Conservation (phyloP, 2,113 vertebrate species). For the Ictidomys tridecemlineatus region DNA sequence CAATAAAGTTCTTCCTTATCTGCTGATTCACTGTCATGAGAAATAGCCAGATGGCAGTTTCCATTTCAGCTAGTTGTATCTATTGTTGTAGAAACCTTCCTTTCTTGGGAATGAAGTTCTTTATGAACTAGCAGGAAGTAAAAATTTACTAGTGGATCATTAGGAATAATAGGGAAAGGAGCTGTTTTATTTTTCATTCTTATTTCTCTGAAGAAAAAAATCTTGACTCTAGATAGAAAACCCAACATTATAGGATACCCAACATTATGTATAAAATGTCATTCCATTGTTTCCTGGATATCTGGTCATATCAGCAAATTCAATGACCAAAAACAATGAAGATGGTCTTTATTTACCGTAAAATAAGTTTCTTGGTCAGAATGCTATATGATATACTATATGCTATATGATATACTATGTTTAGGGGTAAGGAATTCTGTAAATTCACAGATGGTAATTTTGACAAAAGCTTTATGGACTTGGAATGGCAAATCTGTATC, state of each 20-base stretch:
- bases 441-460: not conserved
- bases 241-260: not conserved
- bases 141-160: not conserved
- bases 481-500: not conserved
- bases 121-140: not conserved
- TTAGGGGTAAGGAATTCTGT: not conserved
- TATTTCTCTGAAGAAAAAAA: not conserved
- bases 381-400: too few relatives aligned
- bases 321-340: not conserved
- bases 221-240: not conserved
- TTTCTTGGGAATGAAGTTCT: not conserved
- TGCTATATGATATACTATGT: not conserved
- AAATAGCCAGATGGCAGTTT: not conserved
- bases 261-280: not conserved
- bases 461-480: not conserved
- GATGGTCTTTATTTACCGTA: not conserved
- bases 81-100: not conserved
- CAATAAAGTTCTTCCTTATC: not conserved
- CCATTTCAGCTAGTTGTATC: not conserved
- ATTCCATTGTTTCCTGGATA: not conserved
- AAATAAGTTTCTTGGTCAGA: not conserved
- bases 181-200: not conserved
- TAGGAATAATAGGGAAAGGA: not conserved
- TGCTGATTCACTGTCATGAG: not conserved
- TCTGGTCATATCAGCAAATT: not conserved